Percentiles rank a stretch among this genome's conserved stretches.
These are phyloP conservation scores for Megastigmus dorsalis DNA, from an alignment of 2,888 invertebrate genomes.

Conservation along the genomic window DNA sequence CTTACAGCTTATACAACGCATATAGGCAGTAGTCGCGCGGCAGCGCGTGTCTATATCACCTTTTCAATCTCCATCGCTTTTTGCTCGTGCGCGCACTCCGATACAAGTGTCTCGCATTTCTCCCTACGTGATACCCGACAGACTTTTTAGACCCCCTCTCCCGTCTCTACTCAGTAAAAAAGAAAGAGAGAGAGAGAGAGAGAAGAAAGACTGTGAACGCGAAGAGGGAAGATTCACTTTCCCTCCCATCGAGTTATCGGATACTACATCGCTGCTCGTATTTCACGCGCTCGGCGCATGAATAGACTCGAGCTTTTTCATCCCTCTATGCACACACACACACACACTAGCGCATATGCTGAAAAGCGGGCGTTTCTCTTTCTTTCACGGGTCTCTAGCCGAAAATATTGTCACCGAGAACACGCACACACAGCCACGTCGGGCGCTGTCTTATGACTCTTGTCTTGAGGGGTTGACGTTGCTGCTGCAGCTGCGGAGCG, in stretches of 20 bases:
- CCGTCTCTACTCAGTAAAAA: not conserved
- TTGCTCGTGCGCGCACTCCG: no score
- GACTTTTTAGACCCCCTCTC: conserved; percentile 4
- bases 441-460: not conserved
- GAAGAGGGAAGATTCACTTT: conserved; percentile 41
- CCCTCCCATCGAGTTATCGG: conserved; percentile 35
- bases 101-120: conserved; percentile 26
- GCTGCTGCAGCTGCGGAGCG: not conserved
- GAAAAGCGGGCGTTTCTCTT: no score
- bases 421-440: no score
- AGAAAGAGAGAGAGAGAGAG: not conserved
- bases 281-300: conserved; percentile 48
- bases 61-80: not conserved
- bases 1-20: no score
- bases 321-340: no score
- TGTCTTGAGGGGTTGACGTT: conserved; percentile 1
- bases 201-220: not conserved
- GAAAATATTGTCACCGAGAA: conserved; percentile 5
- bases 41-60: no score
- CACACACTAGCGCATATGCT: no score
- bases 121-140: not conserved
- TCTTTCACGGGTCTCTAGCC: no score
- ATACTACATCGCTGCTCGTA: conserved; percentile 40
- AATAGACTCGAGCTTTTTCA: conserved; percentile 42
- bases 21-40: no score